Conservation (phyloP, 2,113 vertebrate species). For the Vulpes lagopus region DNA sequence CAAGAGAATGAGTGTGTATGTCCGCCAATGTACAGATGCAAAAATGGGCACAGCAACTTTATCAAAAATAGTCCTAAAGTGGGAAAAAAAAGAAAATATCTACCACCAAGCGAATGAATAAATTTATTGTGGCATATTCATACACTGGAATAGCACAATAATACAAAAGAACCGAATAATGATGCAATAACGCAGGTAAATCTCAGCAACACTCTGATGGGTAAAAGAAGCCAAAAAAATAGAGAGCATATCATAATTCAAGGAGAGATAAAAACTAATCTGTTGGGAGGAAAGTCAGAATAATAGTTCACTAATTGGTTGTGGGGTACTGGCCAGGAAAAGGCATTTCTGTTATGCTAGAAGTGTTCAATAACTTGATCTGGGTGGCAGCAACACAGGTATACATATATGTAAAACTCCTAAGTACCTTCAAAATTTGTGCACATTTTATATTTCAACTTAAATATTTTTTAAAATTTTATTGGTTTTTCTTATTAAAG, state of each 20-base stretch:
- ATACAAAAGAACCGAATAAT: neutral
- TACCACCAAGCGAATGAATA: neutral
- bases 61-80: neutral
- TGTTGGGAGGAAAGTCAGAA: neutral
- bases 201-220: neutral
- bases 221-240: neutral
- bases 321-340: neutral
- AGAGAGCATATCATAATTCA: neutral
- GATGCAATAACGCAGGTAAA: neutral
- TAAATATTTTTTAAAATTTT: neutral
- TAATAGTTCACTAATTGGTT: neutral
- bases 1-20: neutral
- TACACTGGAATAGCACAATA: neutral
- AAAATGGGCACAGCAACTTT: neutral
- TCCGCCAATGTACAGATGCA: neutral
- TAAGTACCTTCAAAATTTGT: neutral
- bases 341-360: neutral
- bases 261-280: neutral
- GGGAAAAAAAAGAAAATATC: neutral
- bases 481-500: constrained; percentile 30
- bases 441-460: neutral
- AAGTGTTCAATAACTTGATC: neutral
- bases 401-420: neutral
- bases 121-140: neutral
- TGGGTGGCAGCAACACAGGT: neutral